Evolutionary conservation across 37 sponge, comb jelly and placozoan species (phyloP).

Genomic region (Corticium candelabrum): DNA sequence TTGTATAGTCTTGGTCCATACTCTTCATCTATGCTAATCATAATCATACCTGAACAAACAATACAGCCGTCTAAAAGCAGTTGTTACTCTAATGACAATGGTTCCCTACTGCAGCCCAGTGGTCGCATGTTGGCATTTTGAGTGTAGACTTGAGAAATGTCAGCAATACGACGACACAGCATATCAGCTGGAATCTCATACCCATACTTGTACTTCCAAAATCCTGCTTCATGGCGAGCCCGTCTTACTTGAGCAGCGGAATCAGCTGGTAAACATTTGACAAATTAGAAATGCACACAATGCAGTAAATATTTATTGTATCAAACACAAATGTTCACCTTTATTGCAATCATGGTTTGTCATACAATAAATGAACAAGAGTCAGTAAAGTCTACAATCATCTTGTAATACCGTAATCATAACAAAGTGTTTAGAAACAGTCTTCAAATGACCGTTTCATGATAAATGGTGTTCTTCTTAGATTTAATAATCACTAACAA

Average conservation of each 20-base stretch:
- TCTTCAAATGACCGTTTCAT: no score
- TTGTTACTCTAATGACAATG: no score
- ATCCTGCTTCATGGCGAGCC: conserved; percentile 82
- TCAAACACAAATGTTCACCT: no score
- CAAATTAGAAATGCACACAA: not conserved
- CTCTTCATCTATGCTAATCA: conserved; percentile 69
- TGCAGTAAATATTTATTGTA: no score
- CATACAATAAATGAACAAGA: no score
- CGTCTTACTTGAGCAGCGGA: conserved; percentile 61
- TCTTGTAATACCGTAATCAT: no score
- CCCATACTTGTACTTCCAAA: conserved; percentile 82
- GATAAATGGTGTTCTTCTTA: no score
- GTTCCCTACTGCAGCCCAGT: conserved; percentile 73
- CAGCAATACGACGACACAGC: conserved; percentile 83
- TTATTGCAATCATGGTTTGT: no score
- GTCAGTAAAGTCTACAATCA: no score
- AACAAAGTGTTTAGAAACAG: no score
- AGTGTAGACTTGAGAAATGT: conserved; percentile 86
- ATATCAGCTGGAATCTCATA: conserved; percentile 92
- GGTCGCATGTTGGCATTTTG: conserved; percentile 95
- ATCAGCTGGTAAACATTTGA: conserved; percentile 54
- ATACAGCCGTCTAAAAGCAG: no score
- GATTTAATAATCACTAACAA: no score
- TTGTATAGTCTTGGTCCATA: conserved; percentile 85
- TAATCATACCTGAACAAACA: conserved; percentile 80